These are phyloP conservation scores for Caranx melampygus DNA, from an alignment of 2,113 vertebrate species.

Conservation along the genomic window DNA sequence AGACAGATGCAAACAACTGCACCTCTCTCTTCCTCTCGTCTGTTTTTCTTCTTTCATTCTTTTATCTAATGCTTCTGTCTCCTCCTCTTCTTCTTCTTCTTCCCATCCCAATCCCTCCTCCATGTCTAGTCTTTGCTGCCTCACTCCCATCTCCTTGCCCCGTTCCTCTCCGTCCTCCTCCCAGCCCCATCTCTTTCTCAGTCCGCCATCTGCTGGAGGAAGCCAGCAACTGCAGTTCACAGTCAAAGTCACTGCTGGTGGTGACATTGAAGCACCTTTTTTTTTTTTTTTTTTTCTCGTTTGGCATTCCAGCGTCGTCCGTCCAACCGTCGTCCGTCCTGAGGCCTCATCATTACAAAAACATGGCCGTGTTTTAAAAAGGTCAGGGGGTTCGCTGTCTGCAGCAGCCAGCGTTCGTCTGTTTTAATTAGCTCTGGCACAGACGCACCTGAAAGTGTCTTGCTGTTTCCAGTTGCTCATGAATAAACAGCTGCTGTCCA, in stretches of 20 bases:
- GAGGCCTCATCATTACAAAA: conserved; percentile 47
- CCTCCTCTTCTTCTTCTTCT: neutral
- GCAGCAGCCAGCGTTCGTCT: conserved; percentile 24
- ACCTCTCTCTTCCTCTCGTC: neutral
- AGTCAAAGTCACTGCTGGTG: neutral
- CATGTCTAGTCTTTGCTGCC: neutral
- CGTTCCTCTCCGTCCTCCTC: neutral
- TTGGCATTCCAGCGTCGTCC: conserved; percentile 41
- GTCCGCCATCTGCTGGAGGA: conserved; percentile 68
- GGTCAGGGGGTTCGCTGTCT: conserved; percentile 36
- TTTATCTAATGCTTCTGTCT: neutral
- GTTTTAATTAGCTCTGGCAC: conserved; percentile 45
- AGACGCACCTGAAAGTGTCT: conserved; percentile 27
- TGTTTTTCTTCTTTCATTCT: neutral
- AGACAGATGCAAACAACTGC: conserved; percentile 16
- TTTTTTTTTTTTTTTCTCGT: conserved; percentile 7
- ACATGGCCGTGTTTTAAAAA: conserved; percentile 28
- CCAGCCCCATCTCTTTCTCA: conserved; percentile 36
- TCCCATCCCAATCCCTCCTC: neutral
- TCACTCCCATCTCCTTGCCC: conserved; percentile 5
- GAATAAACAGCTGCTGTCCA: conserved; percentile 45
- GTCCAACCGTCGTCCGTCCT: neutral
- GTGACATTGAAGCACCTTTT: neutral
- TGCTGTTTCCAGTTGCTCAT: conserved; percentile 23
- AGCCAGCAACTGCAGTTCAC: neutral